Evolutionary conservation across 53 echinoderm and acorn worm genomes (phyloP), one percentile per base, ranked within the genome.

Genomic region (Luidia sarsii): DNA sequence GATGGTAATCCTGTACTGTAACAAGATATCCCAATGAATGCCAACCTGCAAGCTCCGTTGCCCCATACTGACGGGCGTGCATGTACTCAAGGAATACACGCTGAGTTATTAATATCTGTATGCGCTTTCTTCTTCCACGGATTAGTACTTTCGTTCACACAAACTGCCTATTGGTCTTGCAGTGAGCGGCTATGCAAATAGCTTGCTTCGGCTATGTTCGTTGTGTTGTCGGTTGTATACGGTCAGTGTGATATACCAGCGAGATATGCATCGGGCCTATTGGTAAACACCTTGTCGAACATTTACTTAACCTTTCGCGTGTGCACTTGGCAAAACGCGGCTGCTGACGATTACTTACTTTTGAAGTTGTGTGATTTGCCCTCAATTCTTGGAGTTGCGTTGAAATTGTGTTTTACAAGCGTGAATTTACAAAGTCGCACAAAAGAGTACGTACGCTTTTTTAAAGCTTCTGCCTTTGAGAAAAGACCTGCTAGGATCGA

Each of bases 31-130:
- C 7, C 31, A 31, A 22, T 46, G 33, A 71, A 71, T 71, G 71
- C 71, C 71, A 71, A 51, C 50, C 51, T 71, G 19, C 33, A 15
- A 35, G 20, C 18, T 19, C 71, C 52, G 71, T 71, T 71, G n/a
- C 71, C 71, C 19, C 33, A 71, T 25, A 37, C 16, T 48, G 71
- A 50, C 16, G 71, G 71, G 71, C 71, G 71, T 71, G 71, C 52
- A 31, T 33, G 28, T n/a, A 36, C 33, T n/a, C n/a, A n/a, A 52
- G 71, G 41, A 6, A 6, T 41, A 41, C 52, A 71, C 52, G 33
- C 34, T 51, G 71, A n/a, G 33, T 71, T 29, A 30, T 7, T 59
- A 59, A 59, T 59, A 31, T 59, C 25, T 11, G 11, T 7, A 11
- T 7, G 6, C 41, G 11, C 11, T 41, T 41, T 41, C 11, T 41